Evolutionary conservation across 2,113 vertebrate genomes (phyloP).

Genomic region (Thunnus thynnus): DNA sequence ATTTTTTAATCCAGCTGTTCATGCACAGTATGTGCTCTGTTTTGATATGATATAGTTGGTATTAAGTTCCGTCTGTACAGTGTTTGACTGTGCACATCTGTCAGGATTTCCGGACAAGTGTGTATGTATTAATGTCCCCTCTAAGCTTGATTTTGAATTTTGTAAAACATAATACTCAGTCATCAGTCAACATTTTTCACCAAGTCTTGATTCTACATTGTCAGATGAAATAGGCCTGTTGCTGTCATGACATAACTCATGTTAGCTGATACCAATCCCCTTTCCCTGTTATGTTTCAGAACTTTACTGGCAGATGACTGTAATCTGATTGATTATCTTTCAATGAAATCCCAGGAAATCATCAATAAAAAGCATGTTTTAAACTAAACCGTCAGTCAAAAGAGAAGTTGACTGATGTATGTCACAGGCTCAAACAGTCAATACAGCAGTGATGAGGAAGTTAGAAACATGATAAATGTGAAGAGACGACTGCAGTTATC

Average conservation of each 20-base stretch:
- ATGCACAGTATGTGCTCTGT: neutral
- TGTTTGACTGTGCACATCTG: constrained; percentile 41
- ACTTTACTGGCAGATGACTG: neutral
- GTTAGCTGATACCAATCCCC: neutral
- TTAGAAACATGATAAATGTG: too few relatives aligned
- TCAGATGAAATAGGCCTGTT: neutral
- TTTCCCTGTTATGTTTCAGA: neutral
- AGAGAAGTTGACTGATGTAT: neutral
- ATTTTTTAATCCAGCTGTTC: constrained; percentile 47
- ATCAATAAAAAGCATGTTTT: neutral
- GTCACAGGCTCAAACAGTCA: neutral
- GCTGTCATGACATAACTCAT: neutral
- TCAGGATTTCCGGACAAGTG: constrained; percentile 1
- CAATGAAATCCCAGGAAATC: neutral
- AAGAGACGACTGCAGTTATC: neutral
- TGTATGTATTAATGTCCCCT: neutral
- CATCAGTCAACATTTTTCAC: neutral
- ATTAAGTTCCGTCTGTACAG: neutral
- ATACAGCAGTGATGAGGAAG: too few relatives aligned
- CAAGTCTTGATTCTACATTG: neutral
- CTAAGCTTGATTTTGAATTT: neutral
- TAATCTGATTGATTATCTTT: neutral
- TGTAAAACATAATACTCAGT: too few relatives aligned
- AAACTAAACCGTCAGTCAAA: neutral
- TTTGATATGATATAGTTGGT: constrained; percentile 2